A percentile compares a stretch with the other conserved stretches of the same genome.
These are phyloP conservation scores for Gorsachius goisagi DNA, from an alignment of 2,113 vertebrate species.

Conservation along the genomic window DNA sequence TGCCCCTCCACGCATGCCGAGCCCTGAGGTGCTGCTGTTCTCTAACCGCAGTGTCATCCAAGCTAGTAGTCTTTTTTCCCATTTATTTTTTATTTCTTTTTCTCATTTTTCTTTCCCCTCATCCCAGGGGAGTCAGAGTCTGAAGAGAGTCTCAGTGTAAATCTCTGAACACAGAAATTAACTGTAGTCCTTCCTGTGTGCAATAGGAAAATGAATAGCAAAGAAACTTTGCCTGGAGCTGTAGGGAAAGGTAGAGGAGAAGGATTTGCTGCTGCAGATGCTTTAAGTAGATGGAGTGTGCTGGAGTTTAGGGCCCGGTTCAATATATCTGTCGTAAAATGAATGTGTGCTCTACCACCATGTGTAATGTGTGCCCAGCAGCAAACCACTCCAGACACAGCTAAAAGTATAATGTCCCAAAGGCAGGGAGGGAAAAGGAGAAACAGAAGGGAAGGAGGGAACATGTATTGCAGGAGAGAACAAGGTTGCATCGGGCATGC, in stretches of 20 bases:
- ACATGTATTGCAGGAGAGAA: not conserved
- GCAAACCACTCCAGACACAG: not conserved
- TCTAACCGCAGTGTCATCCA: rapidly evolving
- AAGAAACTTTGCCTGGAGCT: not conserved
- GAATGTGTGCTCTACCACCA: not conserved
- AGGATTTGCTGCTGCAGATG: not conserved
- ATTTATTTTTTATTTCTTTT: not conserved
- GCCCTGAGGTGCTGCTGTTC: not conserved
- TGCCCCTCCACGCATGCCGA: not conserved
- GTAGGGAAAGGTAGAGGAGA: not conserved
- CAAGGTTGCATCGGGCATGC: not conserved
- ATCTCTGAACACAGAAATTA: not conserved
- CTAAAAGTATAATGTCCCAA: not conserved
- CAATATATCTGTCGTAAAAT: not conserved
- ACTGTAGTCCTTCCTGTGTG: not conserved
- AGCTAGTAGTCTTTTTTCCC: not conserved
- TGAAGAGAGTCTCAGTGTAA: not conserved
- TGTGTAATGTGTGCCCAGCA: not conserved
- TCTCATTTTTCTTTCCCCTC: not conserved
- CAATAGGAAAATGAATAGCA: not conserved
- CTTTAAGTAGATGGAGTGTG: not conserved
- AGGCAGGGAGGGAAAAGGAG: not conserved
- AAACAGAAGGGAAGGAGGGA: not conserved
- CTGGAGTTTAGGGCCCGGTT: not conserved
- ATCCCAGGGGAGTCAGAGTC: not conserved